A percentile compares a stretch with the other conserved stretches of the same genome.
Evolutionary conservation across 2,113 vertebrate species (phyloP).

Genomic region (Phrynocephalus versicolor): DNA sequence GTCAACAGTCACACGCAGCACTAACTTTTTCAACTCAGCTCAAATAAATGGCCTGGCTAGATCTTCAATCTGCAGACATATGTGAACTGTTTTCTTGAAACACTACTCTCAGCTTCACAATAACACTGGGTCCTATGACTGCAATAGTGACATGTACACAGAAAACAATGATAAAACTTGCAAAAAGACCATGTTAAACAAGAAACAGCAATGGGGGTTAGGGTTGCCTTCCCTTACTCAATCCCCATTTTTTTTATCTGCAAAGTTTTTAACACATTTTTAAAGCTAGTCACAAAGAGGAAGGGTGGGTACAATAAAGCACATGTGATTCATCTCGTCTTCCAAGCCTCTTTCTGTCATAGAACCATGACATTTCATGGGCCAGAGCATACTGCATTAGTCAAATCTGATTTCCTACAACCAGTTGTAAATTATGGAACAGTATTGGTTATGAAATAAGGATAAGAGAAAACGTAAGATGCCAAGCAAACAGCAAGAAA

Average conservation of each 20-base stretch:
- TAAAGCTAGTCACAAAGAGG: too few relatives aligned
- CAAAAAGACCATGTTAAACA: not conserved
- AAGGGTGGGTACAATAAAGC: not conserved
- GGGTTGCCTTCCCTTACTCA: not conserved
- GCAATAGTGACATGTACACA: not conserved
- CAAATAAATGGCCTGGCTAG: not conserved
- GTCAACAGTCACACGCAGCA: not conserved
- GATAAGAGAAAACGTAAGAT: not conserved
- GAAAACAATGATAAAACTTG: not conserved
- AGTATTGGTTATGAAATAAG: not conserved
- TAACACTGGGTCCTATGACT: not conserved
- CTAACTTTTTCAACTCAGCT: not conserved
- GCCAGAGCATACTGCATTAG: not conserved
- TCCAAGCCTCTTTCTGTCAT: not conserved
- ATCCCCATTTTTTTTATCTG: not conserved
- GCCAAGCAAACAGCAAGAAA: fast-evolving
- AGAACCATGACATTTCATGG: not conserved
- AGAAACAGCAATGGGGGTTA: not conserved
- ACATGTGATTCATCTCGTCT: too few relatives aligned
- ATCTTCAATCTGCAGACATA: not conserved
- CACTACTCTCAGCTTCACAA: not conserved
- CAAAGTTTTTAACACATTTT: too few relatives aligned
- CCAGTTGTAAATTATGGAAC: not conserved
- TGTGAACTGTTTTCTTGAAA: not conserved
- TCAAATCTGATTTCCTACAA: not conserved